Percentiles rank a stretch among this genome's conserved stretches.
Evolutionary conservation across 2,888 invertebrate genomes (phyloP).

Genomic region (Monopis laevigella): DNA sequence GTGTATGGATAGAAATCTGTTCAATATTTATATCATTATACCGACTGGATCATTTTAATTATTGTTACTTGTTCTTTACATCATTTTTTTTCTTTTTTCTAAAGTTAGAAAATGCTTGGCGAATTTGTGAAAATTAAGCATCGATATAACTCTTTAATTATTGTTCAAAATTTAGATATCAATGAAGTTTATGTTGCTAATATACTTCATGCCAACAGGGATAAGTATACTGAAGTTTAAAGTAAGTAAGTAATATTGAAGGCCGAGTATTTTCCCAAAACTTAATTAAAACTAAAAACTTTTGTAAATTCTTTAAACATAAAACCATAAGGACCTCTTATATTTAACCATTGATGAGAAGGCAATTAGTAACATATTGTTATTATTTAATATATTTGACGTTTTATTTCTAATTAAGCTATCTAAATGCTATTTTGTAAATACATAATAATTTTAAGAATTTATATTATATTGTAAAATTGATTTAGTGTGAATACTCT

Average conservation of each 20-base stretch:
- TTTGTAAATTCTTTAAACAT: slow-evolving; percentile 34
- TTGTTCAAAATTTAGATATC: too few relatives aligned
- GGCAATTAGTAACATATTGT: slow-evolving; percentile 66
- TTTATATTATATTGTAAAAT: slow-evolving; percentile 61
- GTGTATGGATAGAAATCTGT: slow-evolving; percentile 58
- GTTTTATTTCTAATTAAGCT: slow-evolving; percentile 65
- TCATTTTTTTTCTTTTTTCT: background rate
- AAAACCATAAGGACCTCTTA: slow-evolving; percentile 69
- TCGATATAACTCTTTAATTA: too few relatives aligned
- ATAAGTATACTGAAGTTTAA: background rate
- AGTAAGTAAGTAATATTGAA: background rate
- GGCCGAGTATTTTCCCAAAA: background rate
- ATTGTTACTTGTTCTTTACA: slow-evolving; percentile 1
- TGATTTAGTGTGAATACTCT: slow-evolving; percentile 66
- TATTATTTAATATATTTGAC: slow-evolving; percentile 68
- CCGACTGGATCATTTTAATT: slow-evolving; percentile 32
- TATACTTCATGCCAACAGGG: background rate
- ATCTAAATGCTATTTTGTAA: slow-evolving; percentile 61
- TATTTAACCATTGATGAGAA: slow-evolving; percentile 68
- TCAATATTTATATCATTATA: slow-evolving; percentile 51
- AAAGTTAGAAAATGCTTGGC: slow-evolving; percentile 10
- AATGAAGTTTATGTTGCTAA: background rate
- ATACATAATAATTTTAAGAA: slow-evolving; percentile 59
- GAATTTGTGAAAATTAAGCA: too few relatives aligned
- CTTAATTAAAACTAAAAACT: slow-evolving; percentile 4